phyloP scores from a whole-genome alignment of 2,797 vertebrate genomes.

The Erpetoichthys calabaricus region DNA sequence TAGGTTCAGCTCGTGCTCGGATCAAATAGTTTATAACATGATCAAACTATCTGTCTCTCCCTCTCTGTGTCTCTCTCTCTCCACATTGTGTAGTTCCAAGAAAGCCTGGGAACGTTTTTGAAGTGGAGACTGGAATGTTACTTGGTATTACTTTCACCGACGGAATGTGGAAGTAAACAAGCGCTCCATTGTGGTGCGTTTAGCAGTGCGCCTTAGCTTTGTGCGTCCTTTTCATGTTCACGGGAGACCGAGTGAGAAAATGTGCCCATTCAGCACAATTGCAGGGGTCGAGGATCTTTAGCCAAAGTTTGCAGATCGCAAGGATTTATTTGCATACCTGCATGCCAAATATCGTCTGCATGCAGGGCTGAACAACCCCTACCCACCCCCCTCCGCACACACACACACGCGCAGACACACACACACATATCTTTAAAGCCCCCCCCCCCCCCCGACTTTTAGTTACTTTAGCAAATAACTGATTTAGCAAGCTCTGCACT shows the following conservation, averaged over 20 bases:
- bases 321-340: constrained; percentile 7
- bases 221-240: constrained; percentile 58
- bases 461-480: no score
- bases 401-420: constrained; percentile 19
- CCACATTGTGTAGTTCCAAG: background rate
- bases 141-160: constrained; percentile 51
- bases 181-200: constrained; percentile 61
- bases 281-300: constrained; percentile 43
- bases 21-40: no score
- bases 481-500: no score
- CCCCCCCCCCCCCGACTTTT: no score
- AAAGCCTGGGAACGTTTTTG: constrained; percentile 46
- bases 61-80: background rate
- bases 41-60: no score
- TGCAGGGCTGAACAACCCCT: constrained; percentile 27
- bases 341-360: constrained; percentile 16
- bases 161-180: constrained; percentile 76
- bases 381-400: constrained; percentile 5
- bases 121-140: constrained; percentile 50
- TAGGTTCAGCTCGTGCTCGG: no score
- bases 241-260: constrained; percentile 52
- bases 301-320: constrained; percentile 6
- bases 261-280: constrained; percentile 66
- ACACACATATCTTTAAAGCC: constrained; percentile 18
- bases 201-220: constrained; percentile 42